Evolutionary conservation across 1,140 invertebrate species (phyloP).

Genomic region (Portunus trituberculatus): DNA sequence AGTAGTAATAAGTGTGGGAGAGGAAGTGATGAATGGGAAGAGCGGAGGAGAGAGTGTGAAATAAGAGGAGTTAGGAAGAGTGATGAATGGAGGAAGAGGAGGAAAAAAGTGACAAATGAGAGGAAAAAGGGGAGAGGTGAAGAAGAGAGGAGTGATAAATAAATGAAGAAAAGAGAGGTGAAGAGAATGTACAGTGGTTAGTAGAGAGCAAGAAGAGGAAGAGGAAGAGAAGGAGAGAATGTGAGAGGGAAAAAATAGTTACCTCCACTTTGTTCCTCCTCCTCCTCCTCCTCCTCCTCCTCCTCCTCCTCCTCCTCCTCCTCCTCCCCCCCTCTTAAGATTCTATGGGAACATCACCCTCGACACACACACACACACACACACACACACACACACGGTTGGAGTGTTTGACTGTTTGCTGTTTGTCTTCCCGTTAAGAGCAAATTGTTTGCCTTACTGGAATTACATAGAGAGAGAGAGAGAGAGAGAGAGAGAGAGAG

Average conservation of each 20-base stretch:
- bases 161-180: not conserved
- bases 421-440: conserved; percentile 7
- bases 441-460: no score
- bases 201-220: conserved; percentile 8
- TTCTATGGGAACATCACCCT: no score
- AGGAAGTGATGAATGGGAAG: no score
- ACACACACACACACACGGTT: not conserved
- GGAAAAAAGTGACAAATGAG: not conserved
- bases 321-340: not conserved
- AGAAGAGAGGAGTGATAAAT: not conserved
- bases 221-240: conserved; percentile 38
- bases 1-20: no score
- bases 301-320: conserved; percentile 6
- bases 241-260: not conserved
- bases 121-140: not conserved
- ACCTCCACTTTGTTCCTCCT: not conserved
- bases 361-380: not conserved
- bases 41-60: no score
- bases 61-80: no score
- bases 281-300: conserved; percentile 4
- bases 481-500: not conserved
- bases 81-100: not conserved
- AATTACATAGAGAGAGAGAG: no score
- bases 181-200: not conserved
- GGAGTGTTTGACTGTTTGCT: not conserved